Percentiles rank a stretch among this genome's conserved stretches.
Conservation (phyloP, 2,797 vertebrate species). For the Lemur catta region DNA sequence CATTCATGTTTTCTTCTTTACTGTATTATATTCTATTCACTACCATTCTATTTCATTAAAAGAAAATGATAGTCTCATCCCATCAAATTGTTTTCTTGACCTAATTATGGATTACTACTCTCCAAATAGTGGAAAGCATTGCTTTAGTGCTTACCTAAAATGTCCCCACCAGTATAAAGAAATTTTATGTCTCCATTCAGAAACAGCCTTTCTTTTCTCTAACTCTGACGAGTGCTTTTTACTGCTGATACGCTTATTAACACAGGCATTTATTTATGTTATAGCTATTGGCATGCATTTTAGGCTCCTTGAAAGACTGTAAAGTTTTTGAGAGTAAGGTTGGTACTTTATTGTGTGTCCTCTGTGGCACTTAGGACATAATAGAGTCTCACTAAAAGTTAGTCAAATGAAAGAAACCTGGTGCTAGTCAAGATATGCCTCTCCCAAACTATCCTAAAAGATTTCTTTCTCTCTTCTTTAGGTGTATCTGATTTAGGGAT, state of each 20-base stretch:
- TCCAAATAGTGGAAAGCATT: neutral
- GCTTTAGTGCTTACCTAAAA: neutral
- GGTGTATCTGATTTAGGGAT: neutral
- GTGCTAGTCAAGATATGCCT: neutral
- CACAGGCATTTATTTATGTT: neutral
- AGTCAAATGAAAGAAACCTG: conserved; percentile 1
- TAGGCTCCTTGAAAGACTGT: neutral
- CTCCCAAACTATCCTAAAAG: neutral
- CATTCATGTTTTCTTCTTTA: neutral
- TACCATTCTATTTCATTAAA: neutral
- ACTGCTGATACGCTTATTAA: neutral
- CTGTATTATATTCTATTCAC: neutral
- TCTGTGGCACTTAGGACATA: neutral
- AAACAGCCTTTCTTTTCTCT: neutral
- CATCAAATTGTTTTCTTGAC: neutral
- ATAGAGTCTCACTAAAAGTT: neutral
- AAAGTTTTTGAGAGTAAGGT: neutral
- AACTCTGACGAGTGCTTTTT: neutral
- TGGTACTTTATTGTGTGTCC: neutral
- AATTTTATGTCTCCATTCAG: neutral
- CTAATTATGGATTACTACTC: neutral
- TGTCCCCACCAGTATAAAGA: neutral
- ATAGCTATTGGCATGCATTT: neutral
- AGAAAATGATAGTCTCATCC: neutral
- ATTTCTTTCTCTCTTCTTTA: neutral